phyloP scores from a whole-genome alignment of 2,113 vertebrate genomes.

The Aegithalos caudatus region DNA sequence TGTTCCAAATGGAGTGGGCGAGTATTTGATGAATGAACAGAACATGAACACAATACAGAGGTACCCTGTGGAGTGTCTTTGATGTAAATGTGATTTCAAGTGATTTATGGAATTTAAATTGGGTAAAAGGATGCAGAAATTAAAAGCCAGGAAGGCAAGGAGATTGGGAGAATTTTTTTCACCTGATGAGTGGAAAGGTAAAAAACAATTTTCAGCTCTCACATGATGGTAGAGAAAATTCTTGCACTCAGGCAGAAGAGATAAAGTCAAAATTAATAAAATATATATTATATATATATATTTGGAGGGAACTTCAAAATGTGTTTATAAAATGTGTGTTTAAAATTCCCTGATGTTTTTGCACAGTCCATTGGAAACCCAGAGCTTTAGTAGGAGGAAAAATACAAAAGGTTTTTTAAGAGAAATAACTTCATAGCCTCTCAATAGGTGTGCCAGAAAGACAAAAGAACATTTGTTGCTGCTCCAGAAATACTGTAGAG shows the following conservation, averaged over 20 bases:
- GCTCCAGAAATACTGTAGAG: background rate
- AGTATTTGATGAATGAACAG: constrained; percentile 13
- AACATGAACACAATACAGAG: background rate
- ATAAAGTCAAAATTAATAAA: background rate
- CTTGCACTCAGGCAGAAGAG: background rate
- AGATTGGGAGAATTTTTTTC: background rate
- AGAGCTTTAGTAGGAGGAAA: background rate
- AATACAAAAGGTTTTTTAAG: background rate
- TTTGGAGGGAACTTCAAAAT: background rate
- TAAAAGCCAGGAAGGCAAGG: background rate
- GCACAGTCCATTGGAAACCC: background rate
- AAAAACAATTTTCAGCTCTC: background rate
- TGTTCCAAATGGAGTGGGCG: background rate
- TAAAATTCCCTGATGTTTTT: background rate
- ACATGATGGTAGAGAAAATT: background rate
- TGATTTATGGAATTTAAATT: background rate
- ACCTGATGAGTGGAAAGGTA: background rate
- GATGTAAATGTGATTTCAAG: constrained; percentile 1
- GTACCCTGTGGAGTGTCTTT: background rate
- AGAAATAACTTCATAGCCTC: background rate
- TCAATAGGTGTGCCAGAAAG: background rate
- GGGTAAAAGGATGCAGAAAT: background rate
- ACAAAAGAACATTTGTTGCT: background rate
- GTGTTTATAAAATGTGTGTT: background rate
- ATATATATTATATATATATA: too few species aligned